phyloP scores from a whole-genome alignment of 1,140 invertebrate species.

The Drosophila chauvacae region DNA sequence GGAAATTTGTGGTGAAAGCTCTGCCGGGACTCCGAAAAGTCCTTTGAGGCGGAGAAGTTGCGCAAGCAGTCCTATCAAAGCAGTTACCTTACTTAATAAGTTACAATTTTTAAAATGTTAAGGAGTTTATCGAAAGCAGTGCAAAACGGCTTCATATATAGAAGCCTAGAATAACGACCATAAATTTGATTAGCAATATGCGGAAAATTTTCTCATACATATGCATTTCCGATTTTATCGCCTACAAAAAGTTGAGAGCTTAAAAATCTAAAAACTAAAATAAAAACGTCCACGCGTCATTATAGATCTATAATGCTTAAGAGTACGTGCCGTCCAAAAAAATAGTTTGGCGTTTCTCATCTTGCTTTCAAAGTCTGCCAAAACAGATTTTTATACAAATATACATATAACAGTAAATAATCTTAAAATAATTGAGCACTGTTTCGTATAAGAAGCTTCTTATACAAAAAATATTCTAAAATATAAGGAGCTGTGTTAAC shows the following conservation, averaged over 20 bases:
- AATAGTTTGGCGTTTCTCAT: not conserved
- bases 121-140: not conserved
- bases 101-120: not conserved
- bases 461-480: not conserved
- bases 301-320: not conserved
- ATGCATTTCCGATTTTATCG: not conserved
- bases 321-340: not conserved
- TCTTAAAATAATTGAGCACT: not conserved
- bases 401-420: not conserved
- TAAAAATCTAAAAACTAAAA: not conserved
- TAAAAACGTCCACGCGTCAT: not conserved
- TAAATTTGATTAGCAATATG: not conserved
- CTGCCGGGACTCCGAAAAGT: slow-evolving; percentile 30
- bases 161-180: not conserved
- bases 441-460: not conserved
- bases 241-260: not conserved
- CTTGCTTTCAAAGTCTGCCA: not conserved
- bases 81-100: not conserved
- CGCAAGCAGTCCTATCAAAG: not conserved
- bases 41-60: not conserved
- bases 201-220: not conserved
- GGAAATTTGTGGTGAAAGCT: slow-evolving; percentile 42
- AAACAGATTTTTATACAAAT: not conserved
- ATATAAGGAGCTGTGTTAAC: no score
- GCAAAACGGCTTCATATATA: not conserved